Evolutionary conservation across 2,797 vertebrate species (phyloP), one percentile per base, ranked within the genome.

Genomic region (Neosilurus hyrtlii): DNA sequence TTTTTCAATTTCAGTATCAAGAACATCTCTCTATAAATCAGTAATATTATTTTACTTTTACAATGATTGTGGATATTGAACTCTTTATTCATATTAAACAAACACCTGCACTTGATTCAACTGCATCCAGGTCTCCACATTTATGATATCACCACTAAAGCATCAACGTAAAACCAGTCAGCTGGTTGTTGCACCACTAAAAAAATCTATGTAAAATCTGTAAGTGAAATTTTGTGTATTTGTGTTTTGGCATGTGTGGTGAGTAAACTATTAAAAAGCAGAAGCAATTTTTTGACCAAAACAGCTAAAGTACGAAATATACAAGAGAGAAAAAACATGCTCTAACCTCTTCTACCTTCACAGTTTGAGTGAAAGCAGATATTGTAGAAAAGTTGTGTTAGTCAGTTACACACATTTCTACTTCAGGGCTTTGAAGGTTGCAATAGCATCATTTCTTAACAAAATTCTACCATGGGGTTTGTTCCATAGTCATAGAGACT

Each of bases 161-260:
- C 71, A 73, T 54, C 71, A 54, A 16, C 49, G 18, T 72, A 54
- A 54, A 54, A 24, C 54, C 70, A 72, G 49, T 72, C 70, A 56
- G 71, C 12, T 73, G 71, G 24, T 54, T 26, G 57, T 59, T 59
- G 72, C 18, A 9, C 9, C 54, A 37, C 26, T 59, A 57, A 35
- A 43, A 30, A 54, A 35, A 57, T 75, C 72, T 7, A 35, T 75
- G 57, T 59, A 37, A 59, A 75, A 75, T 75, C 54, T 59, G 72
- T 30, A 57, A 22, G 10, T 37, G 54, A 75, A 75, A 75, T 59
- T 18, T 43, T 43, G 43, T 59, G 35, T 37, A 35, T 37, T 52
- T 30, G 52, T 75, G 18, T 30, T 30, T 30, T 30, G 30, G 30
- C 30, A 30, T 30, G 30, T 30, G 30, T 30, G 30, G 30, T 30